A percentile compares a stretch with the other conserved stretches of the same genome.
phyloP scores from a whole-genome alignment of 2,113 vertebrate species.

The Scartelaos histophorus region DNA sequence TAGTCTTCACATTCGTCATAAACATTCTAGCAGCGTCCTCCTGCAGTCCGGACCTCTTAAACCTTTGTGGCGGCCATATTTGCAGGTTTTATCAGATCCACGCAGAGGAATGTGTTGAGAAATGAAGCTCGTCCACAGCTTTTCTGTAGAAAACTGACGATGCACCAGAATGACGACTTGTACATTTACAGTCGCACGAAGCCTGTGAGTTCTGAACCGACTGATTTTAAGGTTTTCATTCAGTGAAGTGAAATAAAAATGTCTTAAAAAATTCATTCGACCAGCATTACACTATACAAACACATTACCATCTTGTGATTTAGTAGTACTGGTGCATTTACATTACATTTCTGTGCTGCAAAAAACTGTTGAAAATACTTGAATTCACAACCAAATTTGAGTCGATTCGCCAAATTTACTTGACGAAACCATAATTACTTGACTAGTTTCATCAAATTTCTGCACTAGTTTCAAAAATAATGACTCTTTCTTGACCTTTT shows the following conservation, averaged over 20 bases:
- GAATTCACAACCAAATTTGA: background rate
- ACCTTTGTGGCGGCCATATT: slow-evolving; percentile 1
- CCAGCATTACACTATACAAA: slow-evolving; percentile 64
- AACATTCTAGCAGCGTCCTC: background rate
- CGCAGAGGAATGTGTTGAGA: slow-evolving; percentile 49
- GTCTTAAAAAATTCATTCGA: slow-evolving; percentile 54
- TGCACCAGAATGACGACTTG: slow-evolving; percentile 34
- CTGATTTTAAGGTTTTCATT: slow-evolving; percentile 48
- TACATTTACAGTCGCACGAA: slow-evolving; percentile 43
- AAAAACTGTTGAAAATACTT: background rate
- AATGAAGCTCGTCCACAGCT: slow-evolving; percentile 66
- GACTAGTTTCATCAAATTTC: no score
- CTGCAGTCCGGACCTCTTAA: no score
- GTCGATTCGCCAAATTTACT: background rate
- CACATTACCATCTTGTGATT: slow-evolving; percentile 62
- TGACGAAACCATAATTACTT: background rate
- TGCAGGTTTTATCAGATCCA: slow-evolving; percentile 14
- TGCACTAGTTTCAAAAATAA: no score
- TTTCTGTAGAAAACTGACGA: slow-evolving; percentile 22
- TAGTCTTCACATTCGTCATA: background rate
- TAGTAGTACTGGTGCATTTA: slow-evolving; percentile 65
- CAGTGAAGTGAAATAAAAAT: slow-evolving; percentile 63
- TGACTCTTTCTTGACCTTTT: no score
- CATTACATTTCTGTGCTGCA: slow-evolving; percentile 43
- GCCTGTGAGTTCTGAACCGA: slow-evolving; percentile 36